Evolutionary conservation across 2,113 vertebrate genomes (phyloP).

Genomic region (Sakesphorus luctuosus): DNA sequence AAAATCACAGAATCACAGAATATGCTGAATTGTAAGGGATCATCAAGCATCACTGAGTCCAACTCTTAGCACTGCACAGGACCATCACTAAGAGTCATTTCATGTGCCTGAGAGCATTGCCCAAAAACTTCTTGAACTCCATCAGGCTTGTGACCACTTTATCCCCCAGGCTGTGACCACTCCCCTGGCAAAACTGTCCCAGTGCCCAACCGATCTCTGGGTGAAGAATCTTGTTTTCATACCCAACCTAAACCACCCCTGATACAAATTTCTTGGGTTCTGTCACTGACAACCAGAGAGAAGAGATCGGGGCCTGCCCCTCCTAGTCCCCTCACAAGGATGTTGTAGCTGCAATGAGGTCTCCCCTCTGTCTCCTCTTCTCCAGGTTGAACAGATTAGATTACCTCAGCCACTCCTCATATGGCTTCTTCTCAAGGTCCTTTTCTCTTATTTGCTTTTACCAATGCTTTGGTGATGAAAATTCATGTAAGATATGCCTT

Average conservation of each 20-base stretch:
- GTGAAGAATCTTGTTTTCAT: accelerated
- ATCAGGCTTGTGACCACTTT: background rate
- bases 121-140: background rate
- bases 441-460: background rate
- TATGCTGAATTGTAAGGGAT: background rate
- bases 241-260: background rate
- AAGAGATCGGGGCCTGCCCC: background rate
- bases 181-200: accelerated
- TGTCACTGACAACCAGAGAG: no score
- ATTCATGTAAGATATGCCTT: background rate
- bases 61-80: background rate
- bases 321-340: accelerated
- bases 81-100: background rate
- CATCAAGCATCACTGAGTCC: no score
- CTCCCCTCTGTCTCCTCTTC: background rate
- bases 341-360: background rate
- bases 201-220: accelerated
- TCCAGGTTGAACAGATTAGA: background rate
- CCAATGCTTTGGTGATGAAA: background rate
- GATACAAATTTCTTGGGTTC: accelerated
- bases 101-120: no score
- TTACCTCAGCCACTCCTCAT: background rate
- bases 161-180: background rate
- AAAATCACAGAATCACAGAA: background rate
- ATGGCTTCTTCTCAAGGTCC: accelerated